Evolutionary conservation across 53 echinoderm and acorn worm species (phyloP).

Genomic region (Hippasteria phrygiana): DNA sequence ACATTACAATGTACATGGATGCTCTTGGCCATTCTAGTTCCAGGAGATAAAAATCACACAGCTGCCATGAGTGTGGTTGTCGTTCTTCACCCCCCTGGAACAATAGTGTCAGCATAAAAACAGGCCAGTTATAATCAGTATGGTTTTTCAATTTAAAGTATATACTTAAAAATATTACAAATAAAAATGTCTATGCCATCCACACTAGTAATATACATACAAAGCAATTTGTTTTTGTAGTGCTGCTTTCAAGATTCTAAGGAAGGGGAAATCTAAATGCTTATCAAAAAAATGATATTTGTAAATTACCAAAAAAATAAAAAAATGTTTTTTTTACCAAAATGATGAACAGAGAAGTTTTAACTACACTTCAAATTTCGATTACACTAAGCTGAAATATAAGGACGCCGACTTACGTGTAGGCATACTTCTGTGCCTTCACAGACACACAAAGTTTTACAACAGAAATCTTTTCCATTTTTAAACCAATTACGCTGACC

Average conservation of each 20-base stretch:
- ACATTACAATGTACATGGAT: conserved; percentile 48
- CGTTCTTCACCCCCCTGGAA: neutral
- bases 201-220: neutral
- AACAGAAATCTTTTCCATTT: too few relatives aligned
- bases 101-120: conserved; percentile 1
- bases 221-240: neutral
- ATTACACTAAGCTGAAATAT: too few relatives aligned
- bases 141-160: neutral
- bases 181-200: neutral
- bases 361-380: too few relatives aligned
- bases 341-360: too few relatives aligned
- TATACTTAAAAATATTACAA: neutral
- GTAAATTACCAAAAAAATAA: too few relatives aligned
- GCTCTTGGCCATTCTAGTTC: neutral
- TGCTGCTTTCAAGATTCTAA: neutral
- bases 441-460: too few relatives aligned
- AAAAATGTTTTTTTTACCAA: too few relatives aligned
- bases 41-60: neutral
- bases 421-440: too few relatives aligned
- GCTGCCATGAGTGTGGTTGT: neutral
- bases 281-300: too few relatives aligned
- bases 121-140: neutral
- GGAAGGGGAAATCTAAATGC: neutral
- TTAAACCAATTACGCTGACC: too few relatives aligned
- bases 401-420: too few relatives aligned